Conservation (phyloP, 2,888 invertebrate species). For the Nephrocerus scutellatus region DNA sequence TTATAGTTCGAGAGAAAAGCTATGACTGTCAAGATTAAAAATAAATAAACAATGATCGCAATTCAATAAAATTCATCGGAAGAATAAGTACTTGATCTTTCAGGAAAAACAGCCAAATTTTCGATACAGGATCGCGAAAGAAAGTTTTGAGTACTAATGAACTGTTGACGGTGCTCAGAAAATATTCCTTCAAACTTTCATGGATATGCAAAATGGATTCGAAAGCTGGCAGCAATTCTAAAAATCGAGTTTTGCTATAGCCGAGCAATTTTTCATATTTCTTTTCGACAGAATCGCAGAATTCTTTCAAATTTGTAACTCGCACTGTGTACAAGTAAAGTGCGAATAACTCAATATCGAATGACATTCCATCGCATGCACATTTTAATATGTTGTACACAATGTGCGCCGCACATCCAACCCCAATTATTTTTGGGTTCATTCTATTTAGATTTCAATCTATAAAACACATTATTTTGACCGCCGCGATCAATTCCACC, state of each 20-base stretch:
- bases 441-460: neutral
- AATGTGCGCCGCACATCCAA: no score
- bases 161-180: no score
- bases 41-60: slow-evolving; percentile 1
- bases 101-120: neutral
- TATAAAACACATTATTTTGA: neutral
- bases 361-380: slow-evolving; percentile 1
- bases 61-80: no score
- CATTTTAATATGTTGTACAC: neutral
- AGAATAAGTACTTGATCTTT: neutral
- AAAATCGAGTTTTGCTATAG: slow-evolving; percentile 2
- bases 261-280: slow-evolving; percentile 1
- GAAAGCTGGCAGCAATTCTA: slow-evolving; percentile 1
- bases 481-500: neutral
- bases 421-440: no score
- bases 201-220: no score
- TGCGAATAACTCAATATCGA: neutral
- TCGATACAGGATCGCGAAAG: no score
- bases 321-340: no score
- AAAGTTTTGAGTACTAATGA: no score
- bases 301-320: no score
- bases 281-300: neutral
- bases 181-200: no score
- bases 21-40: neutral
- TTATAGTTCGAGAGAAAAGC: no score